A percentile compares a stretch with the other conserved stretches of the same genome.
phyloP scores from a whole-genome alignment of 23 tunicate genomes.

The Diplosoma virens region DNA sequence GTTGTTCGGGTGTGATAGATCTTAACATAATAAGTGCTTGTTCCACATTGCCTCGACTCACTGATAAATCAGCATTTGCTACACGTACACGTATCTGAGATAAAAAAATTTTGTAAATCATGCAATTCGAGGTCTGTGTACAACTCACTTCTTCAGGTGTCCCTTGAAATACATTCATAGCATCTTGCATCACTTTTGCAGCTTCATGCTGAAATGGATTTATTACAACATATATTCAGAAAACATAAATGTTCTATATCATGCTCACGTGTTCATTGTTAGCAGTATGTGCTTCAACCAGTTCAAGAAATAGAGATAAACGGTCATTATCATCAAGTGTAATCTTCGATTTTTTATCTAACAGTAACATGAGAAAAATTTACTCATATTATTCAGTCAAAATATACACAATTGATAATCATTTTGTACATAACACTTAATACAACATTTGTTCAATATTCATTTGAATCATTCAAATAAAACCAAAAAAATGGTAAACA shows the following conservation, averaged over 20 bases:
- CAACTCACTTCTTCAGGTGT: slow-evolving; percentile 80
- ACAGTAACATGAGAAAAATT: no score
- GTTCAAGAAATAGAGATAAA: slow-evolving; percentile 70
- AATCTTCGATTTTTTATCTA: no score
- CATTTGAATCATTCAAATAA: no score
- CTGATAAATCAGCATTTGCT: slow-evolving; percentile 81
- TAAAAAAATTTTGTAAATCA: background rate
- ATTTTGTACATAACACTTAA: no score
- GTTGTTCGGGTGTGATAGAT: slow-evolving; percentile 75
- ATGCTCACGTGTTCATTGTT: slow-evolving; percentile 66
- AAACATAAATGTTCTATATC: no score
- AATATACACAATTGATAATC: no score
- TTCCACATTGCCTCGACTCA: slow-evolving; percentile 78
- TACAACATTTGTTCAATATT: no score
- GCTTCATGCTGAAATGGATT: slow-evolving; percentile 94
- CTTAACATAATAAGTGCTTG: slow-evolving; percentile 67
- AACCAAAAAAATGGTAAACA: no score
- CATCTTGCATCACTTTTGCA: slow-evolving; percentile 95
- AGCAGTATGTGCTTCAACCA: slow-evolving; percentile 64
- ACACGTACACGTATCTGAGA: slow-evolving; percentile 72
- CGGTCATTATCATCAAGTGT: slow-evolving; percentile 46
- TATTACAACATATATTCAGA: no score
- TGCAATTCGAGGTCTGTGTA: background rate
- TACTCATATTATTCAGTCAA: no score
- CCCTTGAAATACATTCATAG: slow-evolving; percentile 83